Conservation (phyloP, 2,888 invertebrate genomes). For the Cerastis leucographa region DNA sequence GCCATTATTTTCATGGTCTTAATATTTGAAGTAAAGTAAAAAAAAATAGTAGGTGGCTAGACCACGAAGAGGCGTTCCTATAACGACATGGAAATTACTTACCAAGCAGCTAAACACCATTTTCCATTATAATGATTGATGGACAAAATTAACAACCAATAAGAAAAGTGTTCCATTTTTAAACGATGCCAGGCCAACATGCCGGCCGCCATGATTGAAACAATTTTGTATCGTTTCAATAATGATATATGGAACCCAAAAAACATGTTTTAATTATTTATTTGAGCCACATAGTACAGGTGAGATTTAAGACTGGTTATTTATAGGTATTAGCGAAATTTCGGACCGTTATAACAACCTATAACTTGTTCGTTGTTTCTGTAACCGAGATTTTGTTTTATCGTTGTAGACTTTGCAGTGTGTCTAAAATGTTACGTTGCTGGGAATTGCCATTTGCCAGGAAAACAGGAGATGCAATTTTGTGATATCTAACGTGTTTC, state of each 20-base stretch:
- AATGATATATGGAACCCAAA: constrained; percentile 76
- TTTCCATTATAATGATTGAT: constrained; percentile 58
- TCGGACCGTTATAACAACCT: constrained; percentile 77
- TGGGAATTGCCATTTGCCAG: constrained; percentile 9
- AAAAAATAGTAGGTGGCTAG: background rate
- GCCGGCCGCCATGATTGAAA: constrained; percentile 68
- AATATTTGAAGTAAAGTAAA: background rate
- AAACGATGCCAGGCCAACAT: constrained; percentile 45
- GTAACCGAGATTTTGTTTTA: constrained; percentile 82
- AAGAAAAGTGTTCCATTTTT: constrained; percentile 64
- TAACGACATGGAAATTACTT: constrained; percentile 39
- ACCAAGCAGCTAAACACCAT: constrained; percentile 30
- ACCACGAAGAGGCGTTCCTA: constrained; percentile 24
- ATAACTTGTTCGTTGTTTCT: constrained; percentile 78
- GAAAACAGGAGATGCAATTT: constrained; percentile 32
- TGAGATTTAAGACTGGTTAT: constrained; percentile 84
- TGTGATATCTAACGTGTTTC: constrained; percentile 34
- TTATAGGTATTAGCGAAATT: constrained; percentile 84
- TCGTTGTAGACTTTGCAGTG: constrained; percentile 52
- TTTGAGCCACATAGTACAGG: constrained; percentile 83
- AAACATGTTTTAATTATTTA: constrained; percentile 82
- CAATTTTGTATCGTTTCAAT: constrained; percentile 70
- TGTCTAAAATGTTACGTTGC: constrained; percentile 5
- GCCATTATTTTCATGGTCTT: background rate
- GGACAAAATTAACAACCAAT: constrained; percentile 43